Evolutionary conservation across 1,140 invertebrate genomes (phyloP), one percentile per base, ranked within the genome.

Genomic region (Bicyclus anynana): DNA sequence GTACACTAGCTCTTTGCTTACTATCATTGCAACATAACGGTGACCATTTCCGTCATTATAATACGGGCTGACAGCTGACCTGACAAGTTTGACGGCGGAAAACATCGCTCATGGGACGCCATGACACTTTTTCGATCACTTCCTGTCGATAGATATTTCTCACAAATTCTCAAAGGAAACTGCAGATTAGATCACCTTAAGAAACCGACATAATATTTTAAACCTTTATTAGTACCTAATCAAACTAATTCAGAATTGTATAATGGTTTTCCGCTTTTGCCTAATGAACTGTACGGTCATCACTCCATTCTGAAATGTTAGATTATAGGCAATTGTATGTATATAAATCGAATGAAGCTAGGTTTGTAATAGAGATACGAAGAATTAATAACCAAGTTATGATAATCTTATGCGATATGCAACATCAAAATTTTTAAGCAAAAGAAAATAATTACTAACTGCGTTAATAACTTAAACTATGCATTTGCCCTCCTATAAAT

Each of bases 101-200:
- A 66, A 33, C 67, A 69, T 79, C 70, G 54, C 62, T 77, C 74
- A 75, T 75, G 63, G 65, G 37, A 60, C 61, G 65, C 62, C 75
- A 67, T 69, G 72, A 71, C 72, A 73, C 69, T 72, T 71, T 40
- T 60, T 69, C 62, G 60, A 70, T 72, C 72, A 67, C 65, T 67
- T 80, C 77, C 74, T 65, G 68, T 50, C 26, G 37, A 42, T 48
- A 54, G 56, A 66, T 76, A 65, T 72, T 61, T 69, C 69, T 44
- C 40, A 44, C 40, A 44, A 64, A 51, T n/a, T 54, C 35, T 27
- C 26, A 47, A 21, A 53, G 57, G 50, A 53, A 59, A 49, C 44
- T 26, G 14, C 23, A 26, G 21, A 47, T 23, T 16, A 16, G 12
- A 47, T 26, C 21, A 16, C 20, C 44, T 27, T 14, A 47, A 16